Conservation (phyloP, 2,888 invertebrate genomes). For the Nymphalis urticae region DNA sequence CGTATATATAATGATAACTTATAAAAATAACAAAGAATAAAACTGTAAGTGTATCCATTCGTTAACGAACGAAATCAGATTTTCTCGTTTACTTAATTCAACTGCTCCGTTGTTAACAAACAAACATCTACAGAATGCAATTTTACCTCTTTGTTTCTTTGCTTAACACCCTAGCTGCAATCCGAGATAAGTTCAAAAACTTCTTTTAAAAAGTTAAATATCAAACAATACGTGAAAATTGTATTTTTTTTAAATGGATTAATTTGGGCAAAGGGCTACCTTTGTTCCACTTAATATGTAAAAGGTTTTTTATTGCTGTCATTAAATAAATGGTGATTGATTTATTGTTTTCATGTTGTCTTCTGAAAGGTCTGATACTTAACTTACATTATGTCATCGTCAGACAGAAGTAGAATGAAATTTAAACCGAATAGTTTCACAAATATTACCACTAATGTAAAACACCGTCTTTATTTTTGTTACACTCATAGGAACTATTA, state of each 20-base stretch:
- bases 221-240: constrained; percentile 1
- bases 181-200: constrained; percentile 26
- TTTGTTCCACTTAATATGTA: neutral
- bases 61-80: constrained; percentile 37
- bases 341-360: neutral
- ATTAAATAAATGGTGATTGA: neutral
- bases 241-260: neutral
- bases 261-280: neutral
- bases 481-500: no score
- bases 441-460: no score
- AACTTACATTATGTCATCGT: neutral
- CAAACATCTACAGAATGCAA: constrained; percentile 31
- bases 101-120: constrained; percentile 31
- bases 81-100: constrained; percentile 36
- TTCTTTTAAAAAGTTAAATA: constrained; percentile 5
- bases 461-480: no score
- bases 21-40: constrained; percentile 24
- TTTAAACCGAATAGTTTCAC: no score
- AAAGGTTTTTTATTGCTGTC: neutral
- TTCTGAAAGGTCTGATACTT: neutral
- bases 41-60: constrained; percentile 30
- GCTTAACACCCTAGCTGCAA: constrained; percentile 26
- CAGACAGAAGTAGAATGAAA: no score
- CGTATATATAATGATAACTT: neutral
- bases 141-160: constrained; percentile 28